Conservation (phyloP, 92 coral and sea anemone species). For the Parazoanthus atlanticus region DNA sequence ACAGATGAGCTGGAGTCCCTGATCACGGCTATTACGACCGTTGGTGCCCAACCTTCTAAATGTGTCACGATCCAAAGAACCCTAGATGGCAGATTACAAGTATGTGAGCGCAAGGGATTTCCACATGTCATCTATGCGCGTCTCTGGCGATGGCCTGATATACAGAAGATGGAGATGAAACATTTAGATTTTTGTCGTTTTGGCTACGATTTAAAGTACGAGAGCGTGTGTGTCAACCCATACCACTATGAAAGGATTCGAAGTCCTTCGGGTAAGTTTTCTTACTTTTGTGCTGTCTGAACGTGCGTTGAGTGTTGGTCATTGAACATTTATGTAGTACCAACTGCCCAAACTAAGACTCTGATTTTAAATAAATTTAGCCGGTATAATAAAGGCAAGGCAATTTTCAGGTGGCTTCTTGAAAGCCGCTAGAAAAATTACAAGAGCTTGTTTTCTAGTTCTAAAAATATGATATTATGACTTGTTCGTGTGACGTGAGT, state of each 20-base stretch:
- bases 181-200: slow-evolving; percentile 98
- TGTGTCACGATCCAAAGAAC: slow-evolving; percentile 99
- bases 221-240: slow-evolving; percentile 99
- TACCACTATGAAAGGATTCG: slow-evolving; percentile 98
- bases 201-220: slow-evolving; percentile 98
- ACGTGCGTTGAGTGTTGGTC: slow-evolving; percentile 8
- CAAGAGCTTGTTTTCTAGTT: neutral
- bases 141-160: slow-evolving; percentile 99
- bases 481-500: neutral
- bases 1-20: slow-evolving; percentile 96
- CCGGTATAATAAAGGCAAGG: neutral
- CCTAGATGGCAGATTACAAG: slow-evolving; percentile 97
- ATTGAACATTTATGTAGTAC: neutral
- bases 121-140: slow-evolving; percentile 99
- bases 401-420: neutral
- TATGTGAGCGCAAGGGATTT: slow-evolving; percentile 99
- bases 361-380: neutral
- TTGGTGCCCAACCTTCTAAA: slow-evolving; percentile 95
- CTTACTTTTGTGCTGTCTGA: slow-evolving; percentile 24
- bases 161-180: slow-evolving; percentile 99
- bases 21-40: slow-evolving; percentile 89
- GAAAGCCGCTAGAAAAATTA: neutral
- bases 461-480: neutral
- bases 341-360: slow-evolving; percentile 11
- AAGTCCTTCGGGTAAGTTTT: slow-evolving; percentile 86